Percentiles rank a stretch among this genome's conserved stretches.
Conservation (phyloP, 2,888 invertebrate genomes). For the Argyresthia albistria region DNA sequence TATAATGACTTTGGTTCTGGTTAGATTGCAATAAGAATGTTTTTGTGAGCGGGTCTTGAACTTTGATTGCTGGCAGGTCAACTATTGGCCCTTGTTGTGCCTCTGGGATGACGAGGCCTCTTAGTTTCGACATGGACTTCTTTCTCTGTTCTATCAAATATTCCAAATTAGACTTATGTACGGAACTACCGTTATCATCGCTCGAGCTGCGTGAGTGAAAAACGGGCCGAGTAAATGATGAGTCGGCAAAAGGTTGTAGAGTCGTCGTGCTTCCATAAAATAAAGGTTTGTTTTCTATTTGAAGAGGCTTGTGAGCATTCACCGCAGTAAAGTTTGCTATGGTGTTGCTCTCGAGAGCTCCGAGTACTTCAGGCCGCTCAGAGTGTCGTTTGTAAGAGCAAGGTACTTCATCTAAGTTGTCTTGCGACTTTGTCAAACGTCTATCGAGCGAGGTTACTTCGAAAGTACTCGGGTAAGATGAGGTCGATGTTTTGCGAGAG, state of each 20-base stretch:
- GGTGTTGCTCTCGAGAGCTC: constrained; percentile 51
- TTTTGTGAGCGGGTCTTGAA: constrained; percentile 72
- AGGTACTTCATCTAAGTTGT: constrained; percentile 67
- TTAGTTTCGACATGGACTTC: constrained; percentile 85
- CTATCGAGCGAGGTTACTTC: constrained; percentile 53
- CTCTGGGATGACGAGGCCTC: constrained; percentile 92
- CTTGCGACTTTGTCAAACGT: constrained; percentile 60
- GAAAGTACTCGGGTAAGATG: constrained; percentile 37
- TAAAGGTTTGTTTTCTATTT: constrained; percentile 42
- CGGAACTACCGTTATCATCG: constrained; percentile 54
- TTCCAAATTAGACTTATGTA: constrained; percentile 78
- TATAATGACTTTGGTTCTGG: constrained; percentile 31
- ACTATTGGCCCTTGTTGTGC: constrained; percentile 75
- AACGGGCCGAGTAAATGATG: constrained; percentile 34
- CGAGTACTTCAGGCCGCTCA: constrained; percentile 63
- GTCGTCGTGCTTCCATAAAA: constrained; percentile 62
- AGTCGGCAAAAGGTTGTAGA: constrained; percentile 37
- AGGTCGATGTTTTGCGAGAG: constrained; percentile 35
- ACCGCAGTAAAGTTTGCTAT: constrained; percentile 23
- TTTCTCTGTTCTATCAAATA: constrained; percentile 86
- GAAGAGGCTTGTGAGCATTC: constrained; percentile 24
- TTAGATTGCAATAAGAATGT: constrained; percentile 51
- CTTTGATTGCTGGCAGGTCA: constrained; percentile 88
- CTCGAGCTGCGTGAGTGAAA: constrained; percentile 57
- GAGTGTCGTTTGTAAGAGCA: constrained; percentile 41